Evolutionary conservation across 2,888 invertebrate genomes (phyloP).

Genomic region (Charanyca ferruginea): DNA sequence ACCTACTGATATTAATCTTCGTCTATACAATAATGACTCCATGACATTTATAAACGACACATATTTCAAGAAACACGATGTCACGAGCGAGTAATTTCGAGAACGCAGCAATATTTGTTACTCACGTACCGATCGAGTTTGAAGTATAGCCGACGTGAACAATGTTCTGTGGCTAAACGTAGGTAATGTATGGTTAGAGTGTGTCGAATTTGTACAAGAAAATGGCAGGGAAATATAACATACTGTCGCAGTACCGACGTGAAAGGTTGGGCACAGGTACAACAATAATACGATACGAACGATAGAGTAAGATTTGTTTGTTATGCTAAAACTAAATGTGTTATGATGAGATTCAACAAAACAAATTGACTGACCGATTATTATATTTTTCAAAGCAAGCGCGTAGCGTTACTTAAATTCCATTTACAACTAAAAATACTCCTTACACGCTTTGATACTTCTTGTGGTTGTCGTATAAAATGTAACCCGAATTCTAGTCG

Average conservation of each 20-base stretch:
- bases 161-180: constrained; percentile 61
- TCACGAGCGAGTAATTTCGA: constrained; percentile 80
- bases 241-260: constrained; percentile 14
- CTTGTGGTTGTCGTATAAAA: too few relatives aligned
- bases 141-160: constrained; percentile 68
- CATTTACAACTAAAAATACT: too few relatives aligned
- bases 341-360: too few relatives aligned
- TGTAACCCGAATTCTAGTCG: too few relatives aligned
- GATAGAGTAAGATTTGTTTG: neutral
- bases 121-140: constrained; percentile 68
- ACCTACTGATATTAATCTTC: constrained; percentile 37
- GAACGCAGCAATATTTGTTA: constrained; percentile 70
- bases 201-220: constrained; percentile 54
- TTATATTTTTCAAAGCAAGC: too few relatives aligned
- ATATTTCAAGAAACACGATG: constrained; percentile 71
- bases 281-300: constrained; percentile 2
- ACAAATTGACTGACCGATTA: too few relatives aligned
- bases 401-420: too few relatives aligned
- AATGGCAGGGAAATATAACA: constrained; percentile 43
- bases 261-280: constrained; percentile 5
- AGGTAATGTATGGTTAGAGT: constrained; percentile 42
- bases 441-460: too few relatives aligned
- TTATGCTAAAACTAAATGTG: too few relatives aligned
- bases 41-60: constrained; percentile 48
- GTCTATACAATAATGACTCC: constrained; percentile 47